Conservation (phyloP, 2,113 vertebrate species). For the Ciconia stormi region DNA sequence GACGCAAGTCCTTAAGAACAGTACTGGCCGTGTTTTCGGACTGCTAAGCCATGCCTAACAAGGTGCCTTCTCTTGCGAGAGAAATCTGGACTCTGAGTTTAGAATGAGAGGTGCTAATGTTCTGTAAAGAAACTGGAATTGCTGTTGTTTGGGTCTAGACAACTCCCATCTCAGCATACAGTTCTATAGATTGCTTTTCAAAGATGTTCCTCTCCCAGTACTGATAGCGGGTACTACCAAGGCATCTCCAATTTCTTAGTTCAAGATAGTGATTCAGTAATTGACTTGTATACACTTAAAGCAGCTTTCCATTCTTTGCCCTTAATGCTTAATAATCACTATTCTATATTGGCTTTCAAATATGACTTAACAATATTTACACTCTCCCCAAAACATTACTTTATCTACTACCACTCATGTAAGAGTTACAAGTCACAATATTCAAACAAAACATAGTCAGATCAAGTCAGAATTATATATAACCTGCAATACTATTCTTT, state of each 20-base stretch:
- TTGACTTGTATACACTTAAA: not conserved
- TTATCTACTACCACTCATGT: not conserved
- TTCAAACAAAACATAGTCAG: not conserved
- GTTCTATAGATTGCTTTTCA: not conserved
- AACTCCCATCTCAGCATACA: not conserved
- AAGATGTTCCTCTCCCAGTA: not conserved
- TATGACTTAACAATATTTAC: not conserved
- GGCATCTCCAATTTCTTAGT: not conserved
- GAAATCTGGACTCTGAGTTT: not conserved
- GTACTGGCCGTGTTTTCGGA: not conserved
- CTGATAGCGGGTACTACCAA: not conserved
- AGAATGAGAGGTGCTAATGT: not conserved
- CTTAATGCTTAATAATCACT: not conserved
- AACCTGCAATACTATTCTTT: constrained; percentile 92
- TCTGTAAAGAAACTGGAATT: not conserved
- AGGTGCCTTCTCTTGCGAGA: not conserved
- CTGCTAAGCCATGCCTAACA: not conserved
- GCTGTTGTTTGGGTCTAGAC: not conserved
- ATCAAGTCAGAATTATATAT: not conserved
- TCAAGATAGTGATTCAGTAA: not conserved
- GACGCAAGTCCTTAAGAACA: not conserved
- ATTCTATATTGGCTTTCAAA: not conserved
- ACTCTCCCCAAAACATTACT: not conserved
- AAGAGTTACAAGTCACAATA: not conserved
- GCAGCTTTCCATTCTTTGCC: not conserved